Conservation (phyloP, 2,113 vertebrate species). For the Recurvirostra avosetta region DNA sequence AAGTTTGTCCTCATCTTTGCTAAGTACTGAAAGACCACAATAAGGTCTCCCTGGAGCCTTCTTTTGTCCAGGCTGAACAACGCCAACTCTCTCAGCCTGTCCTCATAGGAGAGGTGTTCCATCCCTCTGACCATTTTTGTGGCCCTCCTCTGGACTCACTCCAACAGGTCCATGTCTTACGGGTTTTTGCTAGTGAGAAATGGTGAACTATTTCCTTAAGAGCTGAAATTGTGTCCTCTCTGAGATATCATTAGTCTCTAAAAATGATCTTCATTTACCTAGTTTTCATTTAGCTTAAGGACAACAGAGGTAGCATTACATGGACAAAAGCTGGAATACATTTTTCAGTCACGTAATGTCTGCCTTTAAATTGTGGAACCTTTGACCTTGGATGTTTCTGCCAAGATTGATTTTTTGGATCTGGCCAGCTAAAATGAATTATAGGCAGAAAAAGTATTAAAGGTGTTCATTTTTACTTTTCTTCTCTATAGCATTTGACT, state of each 20-base stretch:
- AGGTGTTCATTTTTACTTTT: background rate
- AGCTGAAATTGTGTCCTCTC: background rate
- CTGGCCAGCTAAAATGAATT: background rate
- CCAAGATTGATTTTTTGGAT: background rate
- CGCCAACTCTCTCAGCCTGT: too few relatives aligned
- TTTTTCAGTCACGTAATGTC: background rate
- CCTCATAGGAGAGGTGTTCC: too few relatives aligned
- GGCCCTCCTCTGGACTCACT: too few relatives aligned
- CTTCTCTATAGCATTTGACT: background rate
- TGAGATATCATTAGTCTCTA: background rate
- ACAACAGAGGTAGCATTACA: background rate
- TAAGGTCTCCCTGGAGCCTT: too few relatives aligned
- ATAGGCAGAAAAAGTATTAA: background rate
- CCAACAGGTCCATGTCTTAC: background rate
- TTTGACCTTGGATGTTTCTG: conserved; percentile 1
- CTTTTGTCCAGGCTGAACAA: too few relatives aligned
- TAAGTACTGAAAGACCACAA: too few relatives aligned
- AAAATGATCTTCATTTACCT: background rate
- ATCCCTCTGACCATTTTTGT: too few relatives aligned
- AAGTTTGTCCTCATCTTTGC: too few relatives aligned
- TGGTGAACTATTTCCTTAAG: background rate
- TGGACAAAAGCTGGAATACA: background rate
- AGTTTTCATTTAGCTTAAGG: background rate
- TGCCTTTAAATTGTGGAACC: background rate
- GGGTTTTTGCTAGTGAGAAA: background rate